Evolutionary conservation across 2,888 invertebrate genomes (phyloP), one percentile per base, ranked within the genome.

Genomic region (Ichneumoninae sp.): DNA sequence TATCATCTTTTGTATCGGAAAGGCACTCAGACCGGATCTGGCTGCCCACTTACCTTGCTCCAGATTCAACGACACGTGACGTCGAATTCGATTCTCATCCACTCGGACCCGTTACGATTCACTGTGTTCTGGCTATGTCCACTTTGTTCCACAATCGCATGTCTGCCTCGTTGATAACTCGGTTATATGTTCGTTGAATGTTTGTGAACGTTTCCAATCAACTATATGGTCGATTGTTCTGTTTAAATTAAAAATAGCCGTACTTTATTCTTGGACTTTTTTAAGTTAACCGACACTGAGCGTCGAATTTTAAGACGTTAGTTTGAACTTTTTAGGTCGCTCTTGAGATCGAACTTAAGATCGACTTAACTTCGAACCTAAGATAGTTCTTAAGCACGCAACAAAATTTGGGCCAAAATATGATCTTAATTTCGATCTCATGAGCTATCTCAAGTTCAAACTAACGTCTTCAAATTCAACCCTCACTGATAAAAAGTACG

Each of bases 81-180:
- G 71, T 54, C 71, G 54, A 54, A 50, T 57, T 54, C 33, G 54
- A 71, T 71, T 54, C 71, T 71, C 71, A 54, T 71, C n/a, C 33
- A 57, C 36, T 54, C 19, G 71, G 1, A 16, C 16, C 57, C 54
- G 54, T 33, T 33, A 36, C 71, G 19, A 54, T 71, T 33, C 54
- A 71, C 54, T 19, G 30, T 71, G 22, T 57, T 33, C 19, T 30
- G 19, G 33, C 33, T 33, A 33, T 70, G 19, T 10, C 7, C n/a
- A 33, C 36, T 33, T 10, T 26, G 13, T 71, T n/a, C 10, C 10
- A 52, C 19, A 36, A 36, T 71, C 22, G 54, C 47, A 47, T 36
- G 19, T 30, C 36, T 30, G 19, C 22, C 36, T 19, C 40, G 22
- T 66, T 40, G 36, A 36, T n/a, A 40, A 4, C n/a, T 40, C 3